Percentiles rank a stretch among this genome's conserved stretches.
These are phyloP conservation scores for Aramus guarauna DNA, from an alignment of 2,113 vertebrate genomes.

Conservation along the genomic window DNA sequence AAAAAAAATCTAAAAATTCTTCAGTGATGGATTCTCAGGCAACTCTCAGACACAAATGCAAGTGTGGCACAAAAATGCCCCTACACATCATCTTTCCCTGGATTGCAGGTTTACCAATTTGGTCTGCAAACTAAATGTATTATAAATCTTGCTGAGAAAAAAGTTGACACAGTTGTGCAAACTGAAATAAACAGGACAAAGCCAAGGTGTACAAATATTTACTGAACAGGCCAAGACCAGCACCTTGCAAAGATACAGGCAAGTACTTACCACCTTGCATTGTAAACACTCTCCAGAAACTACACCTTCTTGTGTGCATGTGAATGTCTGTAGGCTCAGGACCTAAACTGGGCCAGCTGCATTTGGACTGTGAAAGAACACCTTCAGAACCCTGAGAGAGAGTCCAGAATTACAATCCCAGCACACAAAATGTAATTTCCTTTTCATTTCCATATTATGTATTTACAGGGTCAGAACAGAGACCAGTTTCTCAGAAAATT, in stretches of 20 bases:
- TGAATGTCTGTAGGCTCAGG: not conserved
- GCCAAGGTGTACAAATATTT: not conserved
- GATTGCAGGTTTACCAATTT: not conserved
- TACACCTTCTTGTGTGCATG: rapidly evolving
- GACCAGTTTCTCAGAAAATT: rapidly evolving
- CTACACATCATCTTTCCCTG: not conserved
- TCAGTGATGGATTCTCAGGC: not conserved
- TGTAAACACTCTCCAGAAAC: not conserved
- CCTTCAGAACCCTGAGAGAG: rapidly evolving
- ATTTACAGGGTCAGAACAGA: not conserved
- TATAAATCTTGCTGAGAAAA: not conserved
- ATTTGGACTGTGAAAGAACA: not conserved
- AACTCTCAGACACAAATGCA: not conserved
- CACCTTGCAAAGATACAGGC: not conserved
- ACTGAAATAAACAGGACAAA: not conserved
- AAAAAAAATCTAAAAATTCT: not conserved
- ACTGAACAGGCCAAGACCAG: not conserved
- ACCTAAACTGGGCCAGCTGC: not conserved
- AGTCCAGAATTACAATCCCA: not conserved
- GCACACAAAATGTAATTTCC: not conserved
- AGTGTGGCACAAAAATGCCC: not conserved
- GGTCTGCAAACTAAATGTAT: not conserved
- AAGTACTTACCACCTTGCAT: not conserved
- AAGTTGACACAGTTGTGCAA: not conserved
- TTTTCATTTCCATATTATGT: rapidly evolving